phyloP scores from a whole-genome alignment of 2,888 invertebrate species.

The Yponomeuta plumbellus region DNA sequence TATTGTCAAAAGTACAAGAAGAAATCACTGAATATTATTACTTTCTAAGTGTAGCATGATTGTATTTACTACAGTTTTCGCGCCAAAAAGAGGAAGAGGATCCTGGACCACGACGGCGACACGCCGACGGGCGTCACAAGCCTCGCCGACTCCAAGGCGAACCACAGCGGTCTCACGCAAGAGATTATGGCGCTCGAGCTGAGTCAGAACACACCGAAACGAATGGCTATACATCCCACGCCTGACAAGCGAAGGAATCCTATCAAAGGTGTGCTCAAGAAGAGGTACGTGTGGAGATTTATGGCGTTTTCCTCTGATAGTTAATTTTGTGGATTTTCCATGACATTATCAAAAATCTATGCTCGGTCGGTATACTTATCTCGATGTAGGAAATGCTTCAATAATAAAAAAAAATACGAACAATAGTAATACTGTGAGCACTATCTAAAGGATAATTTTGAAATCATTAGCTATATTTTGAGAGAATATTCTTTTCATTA shows the following conservation, averaged over 20 bases:
- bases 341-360: no score
- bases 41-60: no score
- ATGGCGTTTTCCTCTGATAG: background rate
- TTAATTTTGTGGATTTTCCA: background rate
- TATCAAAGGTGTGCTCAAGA: slow-evolving; percentile 77
- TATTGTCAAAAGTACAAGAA: no score
- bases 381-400: no score
- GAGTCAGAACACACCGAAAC: slow-evolving; percentile 81
- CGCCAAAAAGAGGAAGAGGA: slow-evolving; percentile 78
- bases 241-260: slow-evolving; percentile 70
- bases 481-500: no score
- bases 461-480: no score
- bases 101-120: slow-evolving; percentile 67
- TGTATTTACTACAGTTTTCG: slow-evolving; percentile 48
- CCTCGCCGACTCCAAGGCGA: slow-evolving; percentile 56
- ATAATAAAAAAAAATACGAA: no score
- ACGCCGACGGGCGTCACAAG: slow-evolving; percentile 64
- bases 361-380: no score
- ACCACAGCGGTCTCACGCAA: slow-evolving; percentile 81
- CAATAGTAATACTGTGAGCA: no score
- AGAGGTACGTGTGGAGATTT: slow-evolving; percentile 50
- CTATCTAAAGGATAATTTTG: no score
- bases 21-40: no score
- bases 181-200: slow-evolving; percentile 82
- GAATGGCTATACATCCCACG: slow-evolving; percentile 71